These are phyloP conservation scores for Nestor notabilis DNA, from an alignment of 2,113 vertebrate species.

Conservation along the genomic window DNA sequence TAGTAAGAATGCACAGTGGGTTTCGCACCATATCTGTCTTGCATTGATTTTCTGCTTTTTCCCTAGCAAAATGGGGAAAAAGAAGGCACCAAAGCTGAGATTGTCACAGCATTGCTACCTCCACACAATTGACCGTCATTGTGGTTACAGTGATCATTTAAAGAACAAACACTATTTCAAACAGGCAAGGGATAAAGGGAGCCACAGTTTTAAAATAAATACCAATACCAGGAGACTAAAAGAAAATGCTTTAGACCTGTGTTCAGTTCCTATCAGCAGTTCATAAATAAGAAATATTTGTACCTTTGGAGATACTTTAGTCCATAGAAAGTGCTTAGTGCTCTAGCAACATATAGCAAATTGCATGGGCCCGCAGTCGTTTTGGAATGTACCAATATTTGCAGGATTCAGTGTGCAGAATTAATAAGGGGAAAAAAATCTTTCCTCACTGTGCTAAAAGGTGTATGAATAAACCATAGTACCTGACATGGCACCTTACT, in stretches of 20 bases:
- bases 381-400: not conserved
- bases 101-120: not conserved
- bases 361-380: not conserved
- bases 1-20: not conserved
- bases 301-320: not conserved
- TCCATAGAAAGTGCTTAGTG: not conserved
- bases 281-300: conserved; percentile 2
- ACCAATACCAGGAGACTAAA: not conserved
- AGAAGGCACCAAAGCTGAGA: not conserved
- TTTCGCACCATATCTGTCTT: not conserved
- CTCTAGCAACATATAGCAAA: not conserved
- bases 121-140: not conserved
- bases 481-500: not conserved
- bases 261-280: not conserved
- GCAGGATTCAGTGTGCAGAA: not conserved
- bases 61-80: not conserved
- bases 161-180: conserved; percentile 6
- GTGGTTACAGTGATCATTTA: not conserved
- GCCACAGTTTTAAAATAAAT: not conserved
- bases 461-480: not conserved
- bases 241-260: not conserved
- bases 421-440: not conserved
- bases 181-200: not conserved
- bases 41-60: conserved; percentile 46
- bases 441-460: not conserved